phyloP scores from a whole-genome alignment of 2,888 invertebrate species.

The Petrolisthes cinctipes region DNA sequence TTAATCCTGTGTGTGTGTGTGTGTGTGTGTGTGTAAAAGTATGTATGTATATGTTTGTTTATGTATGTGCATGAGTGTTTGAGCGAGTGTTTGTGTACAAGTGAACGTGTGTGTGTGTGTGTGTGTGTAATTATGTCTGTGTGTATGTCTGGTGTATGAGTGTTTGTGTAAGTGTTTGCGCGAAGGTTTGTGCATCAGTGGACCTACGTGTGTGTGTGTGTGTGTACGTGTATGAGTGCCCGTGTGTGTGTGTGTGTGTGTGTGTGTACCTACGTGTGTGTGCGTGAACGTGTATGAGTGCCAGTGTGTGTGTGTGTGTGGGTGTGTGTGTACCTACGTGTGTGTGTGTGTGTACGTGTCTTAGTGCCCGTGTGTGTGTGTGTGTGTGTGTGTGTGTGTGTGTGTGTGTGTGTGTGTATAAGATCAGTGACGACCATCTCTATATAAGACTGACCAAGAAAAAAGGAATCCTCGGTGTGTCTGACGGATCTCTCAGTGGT shows the following conservation, averaged over 20 bases:
- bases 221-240: not conserved
- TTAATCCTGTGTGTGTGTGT: not conserved
- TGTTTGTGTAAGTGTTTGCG: not conserved
- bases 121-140: not conserved
- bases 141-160: not conserved
- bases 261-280: too few relatives aligned
- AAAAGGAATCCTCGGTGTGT: too few relatives aligned
- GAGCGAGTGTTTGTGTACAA: not conserved
- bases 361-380: not conserved
- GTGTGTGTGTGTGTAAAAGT: constrained; percentile 9
- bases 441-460: too few relatives aligned
- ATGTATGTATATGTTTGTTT: constrained; percentile 3
- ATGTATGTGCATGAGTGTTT: not conserved
- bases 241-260: not conserved
- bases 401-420: not conserved
- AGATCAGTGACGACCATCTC: too few relatives aligned
- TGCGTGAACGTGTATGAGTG: too few relatives aligned
- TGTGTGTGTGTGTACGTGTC: too few relatives aligned
- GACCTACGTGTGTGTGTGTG: not conserved
- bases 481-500: too few relatives aligned
- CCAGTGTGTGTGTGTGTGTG: constrained; percentile 9
- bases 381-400: not conserved
- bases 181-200: not conserved
- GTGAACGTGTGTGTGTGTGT: not conserved
- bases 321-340: not conserved